phyloP scores from a whole-genome alignment of 2,113 vertebrate species.

The Dryoscopus gambensis region DNA sequence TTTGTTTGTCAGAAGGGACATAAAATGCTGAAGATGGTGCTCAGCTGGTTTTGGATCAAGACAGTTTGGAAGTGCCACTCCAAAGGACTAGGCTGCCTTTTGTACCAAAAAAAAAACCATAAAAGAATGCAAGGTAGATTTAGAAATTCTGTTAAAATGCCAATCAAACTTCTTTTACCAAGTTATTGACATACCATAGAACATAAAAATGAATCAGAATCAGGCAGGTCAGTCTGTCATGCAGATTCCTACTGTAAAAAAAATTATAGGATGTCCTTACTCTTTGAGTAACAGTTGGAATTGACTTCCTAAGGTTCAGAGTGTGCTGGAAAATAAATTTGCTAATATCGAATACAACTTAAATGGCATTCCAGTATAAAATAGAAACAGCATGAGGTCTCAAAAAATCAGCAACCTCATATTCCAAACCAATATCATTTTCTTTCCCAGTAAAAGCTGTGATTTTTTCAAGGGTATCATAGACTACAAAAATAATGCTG shows the following conservation, averaged over 20 bases:
- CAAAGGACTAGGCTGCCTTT: neutral
- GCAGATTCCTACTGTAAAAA: neutral
- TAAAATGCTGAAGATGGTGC: neutral
- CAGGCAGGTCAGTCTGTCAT: neutral
- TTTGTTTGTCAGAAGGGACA: neutral
- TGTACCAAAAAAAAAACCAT: neutral
- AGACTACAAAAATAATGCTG: neutral
- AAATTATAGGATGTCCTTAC: neutral
- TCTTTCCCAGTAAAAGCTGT: constrained; percentile 11
- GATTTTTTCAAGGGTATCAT: neutral
- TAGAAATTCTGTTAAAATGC: neutral
- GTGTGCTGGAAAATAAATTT: neutral
- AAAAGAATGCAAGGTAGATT: neutral
- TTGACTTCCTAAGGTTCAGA: constrained; percentile 8
- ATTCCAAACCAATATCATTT: constrained; percentile 36
- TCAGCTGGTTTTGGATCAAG: neutral
- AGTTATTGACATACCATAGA: neutral
- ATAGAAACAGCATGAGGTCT: neutral
- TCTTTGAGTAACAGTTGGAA: neutral
- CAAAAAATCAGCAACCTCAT: constrained; percentile 4
- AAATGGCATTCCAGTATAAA: constrained; percentile 20
- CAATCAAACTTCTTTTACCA: neutral
- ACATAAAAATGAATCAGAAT: neutral
- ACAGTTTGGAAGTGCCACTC: neutral
- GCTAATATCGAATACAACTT: neutral